Base-by-base conservation (phyloP, 2,797 vertebrate genomes). In the Onychomys leucogaster region DNA sequence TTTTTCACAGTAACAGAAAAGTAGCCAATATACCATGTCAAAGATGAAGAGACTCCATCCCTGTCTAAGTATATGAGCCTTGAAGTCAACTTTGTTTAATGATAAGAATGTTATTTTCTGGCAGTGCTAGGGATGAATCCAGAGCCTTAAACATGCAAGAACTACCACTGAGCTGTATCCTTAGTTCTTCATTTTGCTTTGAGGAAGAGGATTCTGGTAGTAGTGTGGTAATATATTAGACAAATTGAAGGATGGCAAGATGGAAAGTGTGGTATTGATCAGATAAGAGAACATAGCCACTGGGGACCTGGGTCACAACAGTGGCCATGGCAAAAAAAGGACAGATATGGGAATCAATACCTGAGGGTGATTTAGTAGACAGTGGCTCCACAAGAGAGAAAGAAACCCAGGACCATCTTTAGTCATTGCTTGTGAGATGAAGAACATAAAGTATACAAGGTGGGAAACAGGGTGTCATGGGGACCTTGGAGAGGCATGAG, bases 11-110 rank as follows among this genome's bases (percentile, higher is more conserved):
- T 27, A 84, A 85, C 41, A 65, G 61, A 65, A 41, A 65, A 85
- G 29, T 67, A 85, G 17, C 29, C 61, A 65, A 85, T 23, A 65
- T 3, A 91, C 2, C 57, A 7, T 6, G 23, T 46, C 5, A 37
- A 71, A 29, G 90, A 84, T 32, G 21, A 67, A 59, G 17, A 25
- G 2, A 11, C 6, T 59, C 8, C 55, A 46, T 21, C 3, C 2
- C 32, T 13, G 1, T 34, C n/a, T 16, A 29, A 29, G 27, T 9
- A 0, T 34, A 29, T 1, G 1, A 23, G 3, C 16, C 34, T 8
- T 4, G 27, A 80, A 89, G 29, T 63, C 41, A 65, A 43, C 19
- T 52, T 55, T 55, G 55, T 63, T 89, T n/a, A 75, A 76, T 43
- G 52, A 61, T 23, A 76, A 23, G 11, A 46, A 25, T 76, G 46